Percentiles rank a stretch among this genome's conserved stretches.
phyloP scores from a whole-genome alignment of 2,888 invertebrate genomes.

The Pandemis cinnamomeana region DNA sequence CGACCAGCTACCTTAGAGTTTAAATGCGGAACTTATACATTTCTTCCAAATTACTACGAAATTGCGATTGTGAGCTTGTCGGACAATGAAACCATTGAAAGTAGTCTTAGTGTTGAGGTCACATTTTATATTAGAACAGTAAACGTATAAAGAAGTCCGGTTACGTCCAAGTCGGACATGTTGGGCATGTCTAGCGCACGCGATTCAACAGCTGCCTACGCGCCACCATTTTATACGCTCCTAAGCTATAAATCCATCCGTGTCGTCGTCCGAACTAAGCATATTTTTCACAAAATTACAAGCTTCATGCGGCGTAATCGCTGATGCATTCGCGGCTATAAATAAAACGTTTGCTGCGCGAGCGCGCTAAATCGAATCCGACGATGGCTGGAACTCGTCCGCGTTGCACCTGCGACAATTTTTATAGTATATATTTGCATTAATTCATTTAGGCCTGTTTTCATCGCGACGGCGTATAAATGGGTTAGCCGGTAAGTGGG shows the following conservation, averaged over 20 bases:
- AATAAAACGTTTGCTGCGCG: conserved; percentile 79
- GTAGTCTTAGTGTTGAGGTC: background rate
- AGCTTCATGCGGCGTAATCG: conserved; percentile 63
- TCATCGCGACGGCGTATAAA: conserved; percentile 75
- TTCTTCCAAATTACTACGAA: no score
- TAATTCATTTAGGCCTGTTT: conserved; percentile 84
- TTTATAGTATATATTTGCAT: conserved; percentile 85
- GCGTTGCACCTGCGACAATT: conserved; percentile 82
- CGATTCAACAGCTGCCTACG: conserved; percentile 31
- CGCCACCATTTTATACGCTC: conserved; percentile 27
- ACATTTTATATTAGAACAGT: background rate
- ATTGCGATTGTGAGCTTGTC: background rate
- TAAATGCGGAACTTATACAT: no score
- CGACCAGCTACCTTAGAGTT: no score
- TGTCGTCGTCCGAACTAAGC: conserved; percentile 37
- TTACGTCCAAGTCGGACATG: background rate
- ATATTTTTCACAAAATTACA: conserved; percentile 53
- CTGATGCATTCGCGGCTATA: conserved; percentile 66
- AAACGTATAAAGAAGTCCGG: conserved; percentile 14
- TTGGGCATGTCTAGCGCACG: conserved; percentile 6
- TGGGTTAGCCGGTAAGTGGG: conserved; percentile 84
- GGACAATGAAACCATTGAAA: background rate
- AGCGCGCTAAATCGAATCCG: conserved; percentile 82
- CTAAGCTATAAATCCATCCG: conserved; percentile 35
- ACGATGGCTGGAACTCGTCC: conserved; percentile 80